Base-by-base conservation (phyloP, 2,888 invertebrate genomes). In the Teleiodes luculella region DNA sequence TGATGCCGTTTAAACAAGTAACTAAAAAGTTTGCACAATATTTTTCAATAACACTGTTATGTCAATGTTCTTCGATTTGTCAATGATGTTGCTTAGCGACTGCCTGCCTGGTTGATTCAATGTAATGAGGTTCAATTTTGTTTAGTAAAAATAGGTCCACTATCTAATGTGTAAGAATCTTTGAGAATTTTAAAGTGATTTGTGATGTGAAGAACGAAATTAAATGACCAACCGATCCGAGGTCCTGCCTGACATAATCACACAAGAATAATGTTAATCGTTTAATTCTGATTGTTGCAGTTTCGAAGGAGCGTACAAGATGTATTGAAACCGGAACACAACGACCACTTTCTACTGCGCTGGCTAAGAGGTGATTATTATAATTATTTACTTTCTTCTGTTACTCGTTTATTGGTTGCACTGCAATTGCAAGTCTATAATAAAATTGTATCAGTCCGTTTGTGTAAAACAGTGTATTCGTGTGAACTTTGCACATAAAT, bases 331-430 rank as follows among this genome's bases (percentile, higher is more conserved):
- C 93, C 94, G 0, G 92, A 94, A 63, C 94, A 95, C 67, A 94
- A 95, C 73, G 96, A 96, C 67, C 92, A 93, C 64, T 96, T 93
- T 78, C 89, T 96, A 20, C 78, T 96, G 5, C 91, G 96, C 61
- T 96, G 96, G 96, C 90, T 96, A 0, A 86, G 94, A 91, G 96
- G 96, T 95, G 87, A 79, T 11, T 48, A 36, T 14, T 35, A 41
- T 18, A 18, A 8, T 37, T 37, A 2, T 35, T 35, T 7, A 20
- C 4, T 41, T 24, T 24, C 24, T 24, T 24, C 6, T 24, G 3
- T 24, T 24, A 24, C 6, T 24, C 3, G 24, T 24, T 24, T 24
- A 24, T 24, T 24, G 24, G 24, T 24, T 4, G 24, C 3, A 3
- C 24, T 24, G 6, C 3, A 24, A 24, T 24, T 6, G 24, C 24